Percentiles rank a stretch among this genome's conserved stretches.
Conservation (phyloP, 2,888 invertebrate species). For the Acanthosepion lycidas region DNA sequence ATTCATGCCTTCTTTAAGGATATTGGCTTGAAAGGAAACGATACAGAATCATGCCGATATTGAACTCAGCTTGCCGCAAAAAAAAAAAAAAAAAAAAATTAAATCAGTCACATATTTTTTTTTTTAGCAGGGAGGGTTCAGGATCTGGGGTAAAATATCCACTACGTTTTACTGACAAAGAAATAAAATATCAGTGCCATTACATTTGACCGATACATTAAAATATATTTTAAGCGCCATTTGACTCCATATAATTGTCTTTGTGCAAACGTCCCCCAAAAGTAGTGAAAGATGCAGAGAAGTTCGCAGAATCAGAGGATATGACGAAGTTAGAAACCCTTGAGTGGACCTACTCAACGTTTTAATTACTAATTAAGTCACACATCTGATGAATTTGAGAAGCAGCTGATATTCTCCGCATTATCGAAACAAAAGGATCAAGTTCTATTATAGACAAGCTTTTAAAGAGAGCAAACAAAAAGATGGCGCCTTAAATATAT, state of each 20-base stretch:
- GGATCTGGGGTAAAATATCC: too few species aligned
- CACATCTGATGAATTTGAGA: background rate
- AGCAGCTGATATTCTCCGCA: background rate
- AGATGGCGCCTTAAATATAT: background rate
- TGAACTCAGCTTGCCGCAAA: too few species aligned
- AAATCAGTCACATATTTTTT: too few species aligned
- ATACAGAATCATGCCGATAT: too few species aligned
- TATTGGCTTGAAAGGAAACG: too few species aligned
- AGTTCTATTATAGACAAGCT: background rate
- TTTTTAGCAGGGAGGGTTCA: too few species aligned
- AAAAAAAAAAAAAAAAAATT: too few species aligned
- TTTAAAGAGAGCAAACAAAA: background rate
- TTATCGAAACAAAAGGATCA: background rate
- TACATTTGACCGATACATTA: background rate
- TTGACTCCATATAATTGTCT: background rate
- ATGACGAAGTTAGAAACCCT: background rate
- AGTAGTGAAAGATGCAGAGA: background rate
- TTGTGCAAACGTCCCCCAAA: background rate
- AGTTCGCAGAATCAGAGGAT: background rate
- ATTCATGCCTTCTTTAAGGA: too few species aligned
- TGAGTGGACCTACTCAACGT: background rate
- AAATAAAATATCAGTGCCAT: too few species aligned
- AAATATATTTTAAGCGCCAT: too few species aligned
- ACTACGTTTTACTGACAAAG: too few species aligned
- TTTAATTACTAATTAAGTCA: background rate